phyloP scores from a whole-genome alignment of 1,140 invertebrate species.

The Drosophila melanica region DNA sequence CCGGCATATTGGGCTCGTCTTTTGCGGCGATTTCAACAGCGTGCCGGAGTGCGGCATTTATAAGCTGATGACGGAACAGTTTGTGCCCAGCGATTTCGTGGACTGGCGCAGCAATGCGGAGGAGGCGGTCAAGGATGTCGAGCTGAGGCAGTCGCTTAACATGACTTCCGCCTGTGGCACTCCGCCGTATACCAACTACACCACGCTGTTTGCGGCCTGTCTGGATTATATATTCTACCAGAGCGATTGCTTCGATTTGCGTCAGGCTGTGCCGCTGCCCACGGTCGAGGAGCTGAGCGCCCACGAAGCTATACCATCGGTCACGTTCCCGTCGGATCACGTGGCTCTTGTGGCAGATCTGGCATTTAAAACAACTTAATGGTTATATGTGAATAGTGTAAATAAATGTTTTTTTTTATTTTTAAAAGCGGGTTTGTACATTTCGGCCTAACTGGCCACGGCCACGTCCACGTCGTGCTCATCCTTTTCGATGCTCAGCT shows the following conservation, averaged over 20 bases:
- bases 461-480: slow-evolving; percentile 69
- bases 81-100: slow-evolving; percentile 86
- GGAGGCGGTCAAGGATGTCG: slow-evolving; percentile 87
- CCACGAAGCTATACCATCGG: slow-evolving; percentile 91
- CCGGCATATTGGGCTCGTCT: slow-evolving; percentile 86
- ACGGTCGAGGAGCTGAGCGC: slow-evolving; percentile 89
- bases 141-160: slow-evolving; percentile 86
- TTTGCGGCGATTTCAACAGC: slow-evolving; percentile 95
- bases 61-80: slow-evolving; percentile 88
- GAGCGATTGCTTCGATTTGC: slow-evolving; percentile 87
- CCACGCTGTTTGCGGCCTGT: slow-evolving; percentile 91
- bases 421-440: slow-evolving; percentile 9
- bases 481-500: slow-evolving; percentile 78
- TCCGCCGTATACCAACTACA: slow-evolving; percentile 94
- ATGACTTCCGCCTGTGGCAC: slow-evolving; percentile 90
- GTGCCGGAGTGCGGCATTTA: slow-evolving; percentile 92
- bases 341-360: slow-evolving; percentile 94
- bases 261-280: slow-evolving; percentile 91
- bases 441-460: slow-evolving; percentile 56
- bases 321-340: slow-evolving; percentile 96
- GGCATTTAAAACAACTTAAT: slow-evolving; percentile 70
- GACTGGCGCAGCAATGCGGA: slow-evolving; percentile 91
- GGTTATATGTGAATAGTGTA: slow-evolving; percentile 8
- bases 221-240: slow-evolving; percentile 97
- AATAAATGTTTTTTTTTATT: slow-evolving; percentile 11